Evolutionary conservation across 2,797 vertebrate species (phyloP).

Genomic region (Coregonus ussuriensis): DNA sequence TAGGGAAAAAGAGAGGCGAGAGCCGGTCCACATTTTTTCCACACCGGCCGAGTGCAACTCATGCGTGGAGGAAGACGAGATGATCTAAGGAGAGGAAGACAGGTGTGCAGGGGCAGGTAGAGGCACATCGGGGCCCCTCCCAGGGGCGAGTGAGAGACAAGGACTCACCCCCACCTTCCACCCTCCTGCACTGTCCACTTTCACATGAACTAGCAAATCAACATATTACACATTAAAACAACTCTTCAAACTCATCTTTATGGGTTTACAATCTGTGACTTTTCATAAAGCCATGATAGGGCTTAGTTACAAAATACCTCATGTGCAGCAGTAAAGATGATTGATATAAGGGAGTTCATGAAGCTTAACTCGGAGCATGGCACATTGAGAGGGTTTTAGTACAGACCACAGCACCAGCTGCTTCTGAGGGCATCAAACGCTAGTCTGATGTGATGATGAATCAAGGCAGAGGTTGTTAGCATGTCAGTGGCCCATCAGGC

Average conservation of each 20-base stretch:
- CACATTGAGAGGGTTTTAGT: conserved; percentile 10
- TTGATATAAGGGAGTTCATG: background rate
- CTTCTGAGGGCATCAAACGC: conserved; percentile 43
- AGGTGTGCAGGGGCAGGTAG: conserved; percentile 84
- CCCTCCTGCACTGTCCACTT: conserved; percentile 44
- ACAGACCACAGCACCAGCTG: conserved; percentile 30
- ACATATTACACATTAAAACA: conserved; percentile 4
- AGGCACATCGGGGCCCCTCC: conserved; percentile 71
- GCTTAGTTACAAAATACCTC: too few relatives aligned
- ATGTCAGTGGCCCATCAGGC: conserved; percentile 68
- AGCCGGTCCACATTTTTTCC: conserved; percentile 71
- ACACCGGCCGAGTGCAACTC: conserved; percentile 76
- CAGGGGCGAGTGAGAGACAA: conserved; percentile 45
- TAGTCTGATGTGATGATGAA: conserved; percentile 56
- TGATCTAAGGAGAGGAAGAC: conserved; percentile 82
- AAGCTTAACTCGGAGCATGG: conserved; percentile 5
- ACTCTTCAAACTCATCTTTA: conserved; percentile 7
- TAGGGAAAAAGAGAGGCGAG: conserved; percentile 69
- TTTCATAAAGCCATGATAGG: background rate
- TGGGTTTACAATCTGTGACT: background rate
- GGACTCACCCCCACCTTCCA: conserved; percentile 15
- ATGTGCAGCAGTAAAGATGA: background rate
- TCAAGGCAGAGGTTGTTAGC: conserved; percentile 57
- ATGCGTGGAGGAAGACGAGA: conserved; percentile 82
- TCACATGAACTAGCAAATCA: conserved; percentile 29